Evolutionary conservation across 2,797 vertebrate species (phyloP).

Genomic region (Esox lucius): DNA sequence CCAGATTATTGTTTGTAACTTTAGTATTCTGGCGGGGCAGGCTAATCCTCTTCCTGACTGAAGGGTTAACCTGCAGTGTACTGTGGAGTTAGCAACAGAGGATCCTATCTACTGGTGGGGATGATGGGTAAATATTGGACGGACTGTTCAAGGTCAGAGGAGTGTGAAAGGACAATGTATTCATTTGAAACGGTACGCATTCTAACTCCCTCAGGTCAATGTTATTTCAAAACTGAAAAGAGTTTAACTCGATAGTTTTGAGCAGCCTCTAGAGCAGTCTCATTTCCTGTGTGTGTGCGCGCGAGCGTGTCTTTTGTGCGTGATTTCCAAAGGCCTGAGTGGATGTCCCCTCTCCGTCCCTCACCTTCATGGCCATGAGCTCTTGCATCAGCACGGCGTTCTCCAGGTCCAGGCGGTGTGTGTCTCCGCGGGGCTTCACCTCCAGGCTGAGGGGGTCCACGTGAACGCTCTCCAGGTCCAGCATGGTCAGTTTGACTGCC

Average conservation of each 20-base stretch:
- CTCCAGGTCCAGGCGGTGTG: conserved; percentile 84
- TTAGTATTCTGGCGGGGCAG: background rate
- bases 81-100: background rate
- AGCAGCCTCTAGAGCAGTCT: too few relatives aligned
- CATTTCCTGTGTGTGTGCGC: too few relatives aligned
- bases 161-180: background rate
- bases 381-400: conserved; percentile 89
- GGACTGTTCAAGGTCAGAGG: background rate
- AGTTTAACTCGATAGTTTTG: too few relatives aligned
- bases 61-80: background rate
- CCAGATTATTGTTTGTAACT: too few relatives aligned
- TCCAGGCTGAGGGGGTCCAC: conserved; percentile 85
- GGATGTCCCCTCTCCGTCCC: background rate
- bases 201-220: too few relatives aligned
- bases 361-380: conserved; percentile 91
- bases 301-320: background rate
- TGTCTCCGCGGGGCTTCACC: conserved; percentile 81
- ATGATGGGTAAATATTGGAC: conserved; percentile 7
- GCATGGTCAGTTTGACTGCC: conserved; percentile 85
- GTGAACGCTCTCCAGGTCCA: conserved; percentile 87
- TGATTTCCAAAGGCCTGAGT: background rate
- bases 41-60: background rate
- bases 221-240: too few relatives aligned
- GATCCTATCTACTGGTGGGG: conserved; percentile 6
- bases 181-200: background rate